Conservation (phyloP, 2,888 invertebrate genomes). For the Pteria penguin region DNA sequence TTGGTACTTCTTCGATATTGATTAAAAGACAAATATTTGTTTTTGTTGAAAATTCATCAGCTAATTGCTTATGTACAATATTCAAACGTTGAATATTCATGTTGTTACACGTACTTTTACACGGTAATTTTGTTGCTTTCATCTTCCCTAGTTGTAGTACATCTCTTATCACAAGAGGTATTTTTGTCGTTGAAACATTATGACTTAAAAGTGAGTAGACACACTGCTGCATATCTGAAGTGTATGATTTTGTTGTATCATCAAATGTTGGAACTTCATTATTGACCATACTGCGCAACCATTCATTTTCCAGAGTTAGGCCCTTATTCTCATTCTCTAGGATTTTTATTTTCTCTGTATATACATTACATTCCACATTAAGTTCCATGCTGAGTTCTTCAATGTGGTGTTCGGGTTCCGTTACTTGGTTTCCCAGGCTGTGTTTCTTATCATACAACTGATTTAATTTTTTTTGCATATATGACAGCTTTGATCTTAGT, state of each 20-base stretch:
- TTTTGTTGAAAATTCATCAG: conserved; percentile 40
- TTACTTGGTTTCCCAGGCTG: conserved; percentile 17
- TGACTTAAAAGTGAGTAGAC: conserved; percentile 39
- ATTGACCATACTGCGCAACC: conserved; percentile 32
- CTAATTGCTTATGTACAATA: conserved; percentile 44
- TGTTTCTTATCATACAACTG: conserved; percentile 5
- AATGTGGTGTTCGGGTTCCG: conserved; percentile 19
- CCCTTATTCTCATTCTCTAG: conserved; percentile 18
- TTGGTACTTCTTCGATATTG: no score
- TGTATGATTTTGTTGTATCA: conserved; percentile 29
- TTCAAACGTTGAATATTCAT: conserved; percentile 43
- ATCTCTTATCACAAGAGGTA: conserved; percentile 37
- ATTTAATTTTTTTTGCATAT: not conserved
- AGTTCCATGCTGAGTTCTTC: no score
- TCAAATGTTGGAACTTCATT: conserved; percentile 37
- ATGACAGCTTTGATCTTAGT: not conserved
- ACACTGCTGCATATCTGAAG: conserved; percentile 37
- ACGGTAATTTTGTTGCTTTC: conserved; percentile 39
- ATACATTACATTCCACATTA: conserved; percentile 16
- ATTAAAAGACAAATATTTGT: conserved; percentile 36
- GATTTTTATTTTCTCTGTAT: conserved; percentile 18
- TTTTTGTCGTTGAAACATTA: conserved; percentile 39
- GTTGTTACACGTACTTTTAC: conserved; percentile 40
- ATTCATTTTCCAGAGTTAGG: conserved; percentile 37
- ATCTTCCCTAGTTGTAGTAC: conserved; percentile 40